Conservation (phyloP, 2,888 invertebrate species). For the Metalampra italica region DNA sequence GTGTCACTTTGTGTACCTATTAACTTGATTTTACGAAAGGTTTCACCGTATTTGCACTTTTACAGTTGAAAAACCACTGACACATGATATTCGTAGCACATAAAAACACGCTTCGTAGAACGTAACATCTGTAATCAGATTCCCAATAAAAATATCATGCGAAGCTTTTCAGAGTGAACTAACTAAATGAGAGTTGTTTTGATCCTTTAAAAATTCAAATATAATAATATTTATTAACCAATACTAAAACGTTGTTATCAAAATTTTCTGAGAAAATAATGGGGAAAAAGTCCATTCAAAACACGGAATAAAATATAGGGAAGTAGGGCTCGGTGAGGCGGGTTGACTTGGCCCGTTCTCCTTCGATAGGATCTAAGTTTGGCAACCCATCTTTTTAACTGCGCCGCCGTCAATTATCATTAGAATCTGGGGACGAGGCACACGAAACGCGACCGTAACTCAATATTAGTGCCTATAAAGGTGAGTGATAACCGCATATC, state of each 20-base stretch:
- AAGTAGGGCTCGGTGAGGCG: slow-evolving; percentile 21
- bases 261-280: slow-evolving; percentile 30
- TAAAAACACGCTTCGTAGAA: too few species aligned
- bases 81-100: too few species aligned
- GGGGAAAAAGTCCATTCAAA: slow-evolving; percentile 35
- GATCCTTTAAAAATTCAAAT: too few species aligned
- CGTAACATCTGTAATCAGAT: too few species aligned
- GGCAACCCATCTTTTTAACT: slow-evolving; percentile 66
- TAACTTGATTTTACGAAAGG: not conserved
- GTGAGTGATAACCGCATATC: slow-evolving; percentile 65
- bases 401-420: slow-evolving; percentile 66
- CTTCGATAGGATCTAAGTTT: slow-evolving; percentile 55
- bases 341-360: slow-evolving; percentile 21
- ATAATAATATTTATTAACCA: too few species aligned
- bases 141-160: too few species aligned
- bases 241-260: slow-evolving; percentile 21
- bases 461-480: slow-evolving; percentile 73
- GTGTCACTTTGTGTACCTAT: not conserved
- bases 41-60: not conserved
- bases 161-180: too few species aligned
- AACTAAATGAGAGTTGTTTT: too few species aligned
- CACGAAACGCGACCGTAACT: slow-evolving; percentile 53
- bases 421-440: slow-evolving; percentile 50
- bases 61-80: not conserved
- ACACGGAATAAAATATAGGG: slow-evolving; percentile 25